Evolutionary conservation across 2,113 vertebrate species (phyloP), one percentile per base, ranked within the genome.

Genomic region (Nannospalax galili): DNA sequence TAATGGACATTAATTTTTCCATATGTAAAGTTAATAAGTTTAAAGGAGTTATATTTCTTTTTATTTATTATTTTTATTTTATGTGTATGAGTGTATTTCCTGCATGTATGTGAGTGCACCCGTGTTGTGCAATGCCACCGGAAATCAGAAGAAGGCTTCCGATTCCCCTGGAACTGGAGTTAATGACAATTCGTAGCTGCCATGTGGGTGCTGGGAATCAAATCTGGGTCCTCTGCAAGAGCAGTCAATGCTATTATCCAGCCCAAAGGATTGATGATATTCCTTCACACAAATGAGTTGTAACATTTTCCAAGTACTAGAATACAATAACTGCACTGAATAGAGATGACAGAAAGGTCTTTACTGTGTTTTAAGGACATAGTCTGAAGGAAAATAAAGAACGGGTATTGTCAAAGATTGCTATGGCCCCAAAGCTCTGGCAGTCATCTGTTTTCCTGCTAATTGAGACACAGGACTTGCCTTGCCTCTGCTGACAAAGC

Each of bases 251-350:
- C 48, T 52, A 6, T 52, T 52, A 52, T 52, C 48, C 48, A 52
- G 11, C 6, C 48, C 48, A n/a, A n/a, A n/a, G n/a, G n/a, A n/a
- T n/a, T n/a, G n/a, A n/a, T n/a, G n/a, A 67, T 30, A 73, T 77
- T 91, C 67, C 40, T 90, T 92, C 90, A 24, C 16, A 88, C 1
- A 77, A 80, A 45, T 67, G 35, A 89, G 79, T 62, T 73, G 6
- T 52, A 92, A 75, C 2, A 77, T 85, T 88, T 91, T 92, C 62
- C 37, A 88, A 93, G 88, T 94, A n/a, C 17, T 75, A 16, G 8
- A 92, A 86, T 65, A 74, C 7, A 69, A 3, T 58, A 64, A 62
- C 85, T 92, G 48, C 32, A 73, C 35, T 77, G 69, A 17, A 96
- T 42, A 45, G 81, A 16, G 19, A 88, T 77, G 30, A 90, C 84